phyloP scores from a whole-genome alignment of 2,888 invertebrate genomes.

The Chouioia cunea region DNA sequence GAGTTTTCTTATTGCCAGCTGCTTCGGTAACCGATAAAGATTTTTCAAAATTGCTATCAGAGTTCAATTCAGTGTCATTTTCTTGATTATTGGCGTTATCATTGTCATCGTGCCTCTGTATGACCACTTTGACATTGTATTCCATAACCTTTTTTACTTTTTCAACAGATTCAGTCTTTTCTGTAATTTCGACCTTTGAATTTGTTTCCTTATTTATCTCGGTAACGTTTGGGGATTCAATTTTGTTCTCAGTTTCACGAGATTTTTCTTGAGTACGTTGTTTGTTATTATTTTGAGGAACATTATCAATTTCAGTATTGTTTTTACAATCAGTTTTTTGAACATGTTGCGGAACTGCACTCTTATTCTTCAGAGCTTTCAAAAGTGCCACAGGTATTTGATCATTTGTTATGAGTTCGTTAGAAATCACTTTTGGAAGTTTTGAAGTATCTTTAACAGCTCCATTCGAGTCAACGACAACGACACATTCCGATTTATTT shows the following conservation, averaged over 20 bases:
- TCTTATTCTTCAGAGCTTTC: slow-evolving; percentile 50
- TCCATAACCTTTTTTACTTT: slow-evolving; percentile 8
- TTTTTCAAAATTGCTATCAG: slow-evolving; percentile 16
- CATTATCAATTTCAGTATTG: slow-evolving; percentile 3
- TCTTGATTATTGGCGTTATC: neutral
- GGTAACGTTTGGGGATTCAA: neutral
- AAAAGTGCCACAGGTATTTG: slow-evolving; percentile 56
- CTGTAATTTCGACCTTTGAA: too few species aligned
- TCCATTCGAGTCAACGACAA: slow-evolving; percentile 14
- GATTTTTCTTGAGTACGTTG: neutral
- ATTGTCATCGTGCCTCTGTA: slow-evolving; percentile 5
- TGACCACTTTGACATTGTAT: neutral
- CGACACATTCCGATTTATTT: neutral
- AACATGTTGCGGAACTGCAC: slow-evolving; percentile 3
- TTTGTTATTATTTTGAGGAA: slow-evolving; percentile 26
- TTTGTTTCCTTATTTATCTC: too few species aligned
- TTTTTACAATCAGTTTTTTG: slow-evolving; percentile 6
- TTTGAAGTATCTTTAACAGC: slow-evolving; percentile 35
- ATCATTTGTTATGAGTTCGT: slow-evolving; percentile 57
- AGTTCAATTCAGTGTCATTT: neutral
- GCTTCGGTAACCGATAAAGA: slow-evolving; percentile 1
- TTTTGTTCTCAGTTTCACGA: slow-evolving; percentile 20
- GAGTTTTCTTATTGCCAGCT: slow-evolving; percentile 16
- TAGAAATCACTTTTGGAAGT: slow-evolving; percentile 59
- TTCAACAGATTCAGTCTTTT: neutral